Percentiles rank a stretch among this genome's conserved stretches.
Conservation (phyloP, 2,113 vertebrate species). For the Sturnus vulgaris region DNA sequence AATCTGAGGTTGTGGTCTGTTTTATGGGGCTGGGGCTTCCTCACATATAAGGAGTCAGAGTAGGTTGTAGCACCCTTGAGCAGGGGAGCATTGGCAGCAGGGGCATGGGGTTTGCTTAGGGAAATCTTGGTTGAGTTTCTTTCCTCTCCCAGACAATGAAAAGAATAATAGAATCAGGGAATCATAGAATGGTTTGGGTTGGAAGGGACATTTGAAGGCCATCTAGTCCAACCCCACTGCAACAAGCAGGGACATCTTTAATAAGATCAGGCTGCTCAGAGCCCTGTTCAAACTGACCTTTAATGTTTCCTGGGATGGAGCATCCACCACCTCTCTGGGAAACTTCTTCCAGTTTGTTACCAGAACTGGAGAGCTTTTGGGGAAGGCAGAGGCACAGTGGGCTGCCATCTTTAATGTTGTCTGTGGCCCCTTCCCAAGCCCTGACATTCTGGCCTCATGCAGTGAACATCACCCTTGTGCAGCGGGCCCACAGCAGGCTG, state of each 20-base stretch:
- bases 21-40: not conserved
- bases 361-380: not conserved
- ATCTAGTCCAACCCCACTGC: accelerated
- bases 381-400: not conserved
- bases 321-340: not conserved
- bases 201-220: not conserved
- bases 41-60: not conserved
- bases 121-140: not conserved
- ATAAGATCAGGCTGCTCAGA: not conserved
- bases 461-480: not conserved
- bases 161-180: not conserved
- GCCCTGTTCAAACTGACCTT: not conserved
- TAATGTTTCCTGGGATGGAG: not conserved
- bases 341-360: not conserved
- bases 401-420: not conserved
- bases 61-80: not conserved
- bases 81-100: accelerated
- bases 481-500: not conserved
- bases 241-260: not conserved
- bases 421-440: not conserved
- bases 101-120: not conserved
- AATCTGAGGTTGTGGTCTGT: not conserved
- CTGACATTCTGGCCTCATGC: not conserved
- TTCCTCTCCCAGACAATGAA: not conserved
- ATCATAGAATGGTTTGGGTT: not conserved